Evolutionary conservation across 2,113 vertebrate species (phyloP).

Genomic region (Salvelinus namaycush): DNA sequence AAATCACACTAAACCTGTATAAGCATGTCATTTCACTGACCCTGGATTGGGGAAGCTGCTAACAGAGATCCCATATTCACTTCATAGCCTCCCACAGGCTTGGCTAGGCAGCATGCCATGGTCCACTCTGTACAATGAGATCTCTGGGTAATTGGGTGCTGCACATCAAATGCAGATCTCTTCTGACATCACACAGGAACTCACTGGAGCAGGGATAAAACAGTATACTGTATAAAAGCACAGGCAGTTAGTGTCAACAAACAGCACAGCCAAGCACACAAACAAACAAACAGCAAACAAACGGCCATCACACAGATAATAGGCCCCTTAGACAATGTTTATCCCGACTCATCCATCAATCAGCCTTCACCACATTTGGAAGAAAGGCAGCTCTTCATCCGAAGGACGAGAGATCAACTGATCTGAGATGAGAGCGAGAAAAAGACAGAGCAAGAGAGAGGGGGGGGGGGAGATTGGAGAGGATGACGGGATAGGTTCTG

Average conservation of each 20-base stretch:
- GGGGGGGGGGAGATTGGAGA: background rate
- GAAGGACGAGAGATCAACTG: conserved; percentile 40
- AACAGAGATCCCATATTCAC: background rate
- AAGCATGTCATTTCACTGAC: background rate
- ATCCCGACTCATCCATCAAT: conserved; percentile 13
- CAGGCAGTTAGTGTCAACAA: conserved; percentile 36
- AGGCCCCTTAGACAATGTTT: conserved; percentile 49
- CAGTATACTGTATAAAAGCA: conserved; percentile 30
- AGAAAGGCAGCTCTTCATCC: conserved; percentile 14
- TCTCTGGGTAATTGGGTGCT: conserved; percentile 47
- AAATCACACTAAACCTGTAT: background rate
- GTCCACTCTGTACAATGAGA: conserved; percentile 27
- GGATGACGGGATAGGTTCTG: conserved; percentile 18
- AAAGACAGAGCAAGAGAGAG: background rate
- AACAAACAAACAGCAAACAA: background rate
- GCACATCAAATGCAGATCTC: conserved; percentile 52
- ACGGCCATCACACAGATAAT: conserved; percentile 34
- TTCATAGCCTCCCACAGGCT: background rate
- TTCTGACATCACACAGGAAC: conserved; percentile 49
- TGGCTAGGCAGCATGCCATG: background rate
- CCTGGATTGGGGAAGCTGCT: background rate
- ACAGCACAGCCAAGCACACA: conserved; percentile 10
- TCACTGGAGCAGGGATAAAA: conserved; percentile 42
- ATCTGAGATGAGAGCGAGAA: conserved; percentile 16
- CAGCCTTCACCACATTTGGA: conserved; percentile 17